A percentile compares a stretch with the other conserved stretches of the same genome.
Evolutionary conservation across 1,140 invertebrate genomes (phyloP).

Genomic region (Chionoecetes opilio): DNA sequence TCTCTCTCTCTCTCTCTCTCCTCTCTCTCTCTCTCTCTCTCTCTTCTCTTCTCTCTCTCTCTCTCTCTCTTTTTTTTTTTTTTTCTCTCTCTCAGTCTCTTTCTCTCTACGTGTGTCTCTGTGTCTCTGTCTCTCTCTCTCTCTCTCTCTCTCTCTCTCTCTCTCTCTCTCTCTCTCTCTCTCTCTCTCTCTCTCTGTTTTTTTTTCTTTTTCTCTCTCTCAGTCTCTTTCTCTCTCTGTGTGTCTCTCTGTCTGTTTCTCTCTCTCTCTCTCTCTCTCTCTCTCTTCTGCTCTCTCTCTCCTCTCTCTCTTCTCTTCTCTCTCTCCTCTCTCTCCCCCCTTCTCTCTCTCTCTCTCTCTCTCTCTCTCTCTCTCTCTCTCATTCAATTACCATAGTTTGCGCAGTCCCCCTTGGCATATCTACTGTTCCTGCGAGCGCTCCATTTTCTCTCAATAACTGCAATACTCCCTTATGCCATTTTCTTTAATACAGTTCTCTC

Average conservation of each 20-base stretch:
- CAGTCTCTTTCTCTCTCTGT: background rate
- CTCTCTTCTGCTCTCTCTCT: background rate
- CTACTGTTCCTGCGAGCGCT: background rate
- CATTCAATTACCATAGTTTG: no score
- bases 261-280: slow-evolving; percentile 9
- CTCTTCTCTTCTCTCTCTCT: no score
- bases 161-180: background rate
- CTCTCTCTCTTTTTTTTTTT: background rate
- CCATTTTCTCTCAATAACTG: slow-evolving; percentile 19
- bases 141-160: slow-evolving; percentile 11
- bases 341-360: background rate
- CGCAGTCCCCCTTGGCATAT: background rate
- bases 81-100: background rate
- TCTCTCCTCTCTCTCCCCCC: background rate
- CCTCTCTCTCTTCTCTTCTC: background rate
- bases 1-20: no score
- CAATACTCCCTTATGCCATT: background rate
- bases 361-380: background rate
- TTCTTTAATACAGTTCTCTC: background rate
- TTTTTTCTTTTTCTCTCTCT: background rate
- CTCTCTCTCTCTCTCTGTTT: background rate
- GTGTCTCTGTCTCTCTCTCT: background rate
- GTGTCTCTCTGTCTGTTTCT: background rate
- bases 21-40: no score
- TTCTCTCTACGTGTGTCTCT: background rate